A percentile compares a stretch with the other conserved stretches of the same genome.
Evolutionary conservation across 1,140 invertebrate species (phyloP).

Genomic region (Rhizoglyphus robini): DNA sequence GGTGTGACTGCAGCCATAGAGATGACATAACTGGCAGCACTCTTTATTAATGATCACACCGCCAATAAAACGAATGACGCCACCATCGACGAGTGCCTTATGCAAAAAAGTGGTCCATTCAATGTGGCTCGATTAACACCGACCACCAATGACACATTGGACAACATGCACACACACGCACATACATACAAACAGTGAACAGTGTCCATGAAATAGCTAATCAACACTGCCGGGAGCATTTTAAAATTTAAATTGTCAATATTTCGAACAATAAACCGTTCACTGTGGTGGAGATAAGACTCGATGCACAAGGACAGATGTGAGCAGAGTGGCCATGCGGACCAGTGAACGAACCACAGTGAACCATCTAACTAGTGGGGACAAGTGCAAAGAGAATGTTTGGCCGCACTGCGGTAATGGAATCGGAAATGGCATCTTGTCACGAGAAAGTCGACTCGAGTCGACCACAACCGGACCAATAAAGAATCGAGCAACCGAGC

Average conservation of each 20-base stretch:
- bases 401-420: neutral
- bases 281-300: too few species aligned
- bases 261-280: neutral
- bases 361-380: too few species aligned
- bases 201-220: constrained; percentile 3
- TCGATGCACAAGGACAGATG: neutral
- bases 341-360: too few species aligned
- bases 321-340: neutral
- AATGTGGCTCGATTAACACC: neutral
- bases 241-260: constrained; percentile 5
- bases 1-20: neutral
- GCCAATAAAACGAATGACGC: neutral
- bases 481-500: neutral
- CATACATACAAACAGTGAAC: neutral
- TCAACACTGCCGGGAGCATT: neutral
- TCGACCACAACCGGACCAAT: constrained; percentile 6
- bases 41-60: constrained; percentile 3
- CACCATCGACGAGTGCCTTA: neutral
- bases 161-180: neutral
- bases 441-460: neutral
- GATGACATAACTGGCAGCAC: neutral
- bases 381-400: neutral
- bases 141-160: too few species aligned
- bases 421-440: constrained; percentile 13
- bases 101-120: neutral